These are phyloP conservation scores for Scrobipalpa atriplicella DNA, from an alignment of 2,888 invertebrate genomes.

Conservation along the genomic window DNA sequence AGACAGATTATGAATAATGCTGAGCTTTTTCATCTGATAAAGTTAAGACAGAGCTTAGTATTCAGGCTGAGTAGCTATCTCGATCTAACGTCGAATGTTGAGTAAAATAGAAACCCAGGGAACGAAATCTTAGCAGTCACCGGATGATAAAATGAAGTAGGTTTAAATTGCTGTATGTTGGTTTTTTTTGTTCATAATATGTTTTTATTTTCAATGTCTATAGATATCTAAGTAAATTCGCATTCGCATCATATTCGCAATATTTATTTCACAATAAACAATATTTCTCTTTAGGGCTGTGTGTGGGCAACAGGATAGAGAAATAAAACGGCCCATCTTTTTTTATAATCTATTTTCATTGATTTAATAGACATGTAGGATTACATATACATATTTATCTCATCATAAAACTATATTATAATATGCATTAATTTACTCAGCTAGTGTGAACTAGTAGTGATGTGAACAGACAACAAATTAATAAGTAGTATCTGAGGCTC, in stretches of 20 bases:
- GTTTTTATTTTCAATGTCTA: too few species aligned
- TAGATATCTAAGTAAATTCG: too few species aligned
- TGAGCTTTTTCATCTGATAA: constrained; percentile 13
- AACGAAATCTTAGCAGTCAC: too few species aligned
- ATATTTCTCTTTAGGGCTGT: too few species aligned
- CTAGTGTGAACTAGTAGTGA: constrained; percentile 78
- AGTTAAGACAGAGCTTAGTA: not conserved
- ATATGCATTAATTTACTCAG: constrained; percentile 77
- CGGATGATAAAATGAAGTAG: too few species aligned
- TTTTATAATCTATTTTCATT: constrained; percentile 75
- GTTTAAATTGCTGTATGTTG: too few species aligned
- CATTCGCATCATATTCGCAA: too few species aligned
- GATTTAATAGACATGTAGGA: constrained; percentile 83
- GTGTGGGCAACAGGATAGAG: not conserved
- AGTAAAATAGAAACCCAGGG: not conserved
- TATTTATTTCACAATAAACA: too few species aligned
- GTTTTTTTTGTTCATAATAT: too few species aligned
- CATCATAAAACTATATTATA: constrained; percentile 81
- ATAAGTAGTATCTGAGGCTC: constrained; percentile 42
- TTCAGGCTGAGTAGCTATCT: constrained; percentile 18
- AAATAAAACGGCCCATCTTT: constrained; percentile 55
- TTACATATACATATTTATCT: constrained; percentile 81
- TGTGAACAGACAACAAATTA: constrained; percentile 78
- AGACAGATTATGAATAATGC: constrained; percentile 8
- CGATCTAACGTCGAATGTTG: constrained; percentile 14